phyloP scores from a whole-genome alignment of 2,888 invertebrate species.

The Euproctis similis region DNA sequence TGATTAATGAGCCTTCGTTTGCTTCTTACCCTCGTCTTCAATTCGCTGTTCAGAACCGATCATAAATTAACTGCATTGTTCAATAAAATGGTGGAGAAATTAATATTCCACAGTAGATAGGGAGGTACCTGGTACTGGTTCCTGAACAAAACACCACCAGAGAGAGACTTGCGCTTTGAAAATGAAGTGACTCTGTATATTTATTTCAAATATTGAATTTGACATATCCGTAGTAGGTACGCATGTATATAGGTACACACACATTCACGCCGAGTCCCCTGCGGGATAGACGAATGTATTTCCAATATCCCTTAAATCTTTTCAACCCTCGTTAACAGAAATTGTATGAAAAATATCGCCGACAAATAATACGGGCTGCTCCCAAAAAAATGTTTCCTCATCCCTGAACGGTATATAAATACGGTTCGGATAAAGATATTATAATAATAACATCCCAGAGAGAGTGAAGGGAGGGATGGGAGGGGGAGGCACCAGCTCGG shows the following conservation, averaged over 20 bases:
- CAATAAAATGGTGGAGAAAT: no score
- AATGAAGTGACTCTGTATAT: no score
- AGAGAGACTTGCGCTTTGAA: no score
- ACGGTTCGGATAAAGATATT: conserved; percentile 13
- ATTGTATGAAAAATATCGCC: conserved; percentile 2
- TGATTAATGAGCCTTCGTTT: conserved; percentile 36
- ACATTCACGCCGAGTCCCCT: no score
- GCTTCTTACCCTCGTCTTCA: conserved; percentile 1
- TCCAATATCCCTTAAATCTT: conserved; percentile 2
- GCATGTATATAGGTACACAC: no score
- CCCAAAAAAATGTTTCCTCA: conserved; percentile 8
- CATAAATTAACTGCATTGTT: conserved; percentile 40
- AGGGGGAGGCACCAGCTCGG: conserved; percentile 7
- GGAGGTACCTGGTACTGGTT: no score
- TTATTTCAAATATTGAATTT: no score
- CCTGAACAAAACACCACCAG: no score
- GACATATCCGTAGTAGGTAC: no score
- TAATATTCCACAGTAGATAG: no score
- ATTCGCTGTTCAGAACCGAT: conserved; percentile 27
- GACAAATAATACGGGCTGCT: conserved; percentile 3
- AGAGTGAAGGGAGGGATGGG: no score
- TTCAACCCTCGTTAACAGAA: conserved; percentile 8
- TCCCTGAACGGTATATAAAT: conserved; percentile 13
- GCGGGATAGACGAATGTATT: no score
- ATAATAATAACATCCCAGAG: conserved; percentile 6